A percentile compares a stretch with the other conserved stretches of the same genome.
These are phyloP conservation scores for Coregonus clupeaformis DNA, from an alignment of 2,113 vertebrate species.

Conservation along the genomic window DNA sequence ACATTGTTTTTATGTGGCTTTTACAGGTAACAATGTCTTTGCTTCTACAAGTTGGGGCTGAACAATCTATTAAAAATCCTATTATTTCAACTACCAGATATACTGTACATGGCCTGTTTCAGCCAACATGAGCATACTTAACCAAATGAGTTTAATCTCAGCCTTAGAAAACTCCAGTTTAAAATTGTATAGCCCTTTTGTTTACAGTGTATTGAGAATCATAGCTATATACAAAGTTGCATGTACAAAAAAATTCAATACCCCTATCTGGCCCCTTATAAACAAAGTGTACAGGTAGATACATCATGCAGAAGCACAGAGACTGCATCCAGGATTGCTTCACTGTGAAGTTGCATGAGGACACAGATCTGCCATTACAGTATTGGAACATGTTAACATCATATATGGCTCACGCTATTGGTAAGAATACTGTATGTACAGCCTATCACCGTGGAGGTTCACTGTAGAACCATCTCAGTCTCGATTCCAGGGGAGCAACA, in stretches of 20 bases:
- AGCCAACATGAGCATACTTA: constrained; percentile 23
- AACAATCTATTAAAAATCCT: not conserved
- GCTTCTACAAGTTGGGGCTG: constrained; percentile 22
- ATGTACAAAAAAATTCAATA: constrained; percentile 68
- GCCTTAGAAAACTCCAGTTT: constrained; percentile 29
- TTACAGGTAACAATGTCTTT: constrained; percentile 1
- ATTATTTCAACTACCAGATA: constrained; percentile 21
- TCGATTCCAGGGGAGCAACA: constrained; percentile 19
- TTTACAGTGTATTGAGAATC: constrained; percentile 67
- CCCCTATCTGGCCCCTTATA: constrained; percentile 58
- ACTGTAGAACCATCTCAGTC: constrained; percentile 38
- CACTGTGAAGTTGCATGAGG: constrained; percentile 37
- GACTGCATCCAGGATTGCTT: constrained; percentile 55
- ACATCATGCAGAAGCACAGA: constrained; percentile 60
- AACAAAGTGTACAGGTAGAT: constrained; percentile 73
- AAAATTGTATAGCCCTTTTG: constrained; percentile 51
- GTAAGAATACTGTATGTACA: constrained; percentile 18
- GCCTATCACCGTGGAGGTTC: constrained; percentile 38
- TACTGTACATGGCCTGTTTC: constrained; percentile 43
- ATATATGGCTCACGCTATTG: constrained; percentile 33
- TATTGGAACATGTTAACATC: constrained; percentile 32
- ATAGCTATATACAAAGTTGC: constrained; percentile 70
- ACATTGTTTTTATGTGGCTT: constrained; percentile 32
- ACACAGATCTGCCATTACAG: constrained; percentile 29
- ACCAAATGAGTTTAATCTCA: constrained; percentile 39